Conservation (phyloP, 2,797 vertebrate species). For the Propithecus deckenii region DNA sequence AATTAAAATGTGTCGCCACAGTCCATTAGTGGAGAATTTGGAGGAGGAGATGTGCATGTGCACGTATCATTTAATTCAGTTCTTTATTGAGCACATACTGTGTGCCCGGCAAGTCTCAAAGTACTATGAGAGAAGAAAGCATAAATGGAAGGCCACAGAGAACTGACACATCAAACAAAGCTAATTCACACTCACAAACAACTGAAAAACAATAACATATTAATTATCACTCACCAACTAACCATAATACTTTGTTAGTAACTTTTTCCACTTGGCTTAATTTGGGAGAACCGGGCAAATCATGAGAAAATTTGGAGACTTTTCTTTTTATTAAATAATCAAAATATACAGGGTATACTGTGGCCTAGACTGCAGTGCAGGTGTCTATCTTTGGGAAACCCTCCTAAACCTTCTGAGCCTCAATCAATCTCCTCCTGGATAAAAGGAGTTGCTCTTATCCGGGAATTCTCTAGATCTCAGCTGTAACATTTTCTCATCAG, state of each 20-base stretch:
- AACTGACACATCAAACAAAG: not conserved
- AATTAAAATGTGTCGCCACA: slow-evolving; percentile 51
- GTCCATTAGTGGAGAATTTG: slow-evolving; percentile 1
- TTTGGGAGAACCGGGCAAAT: not conserved
- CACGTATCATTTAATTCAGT: not conserved
- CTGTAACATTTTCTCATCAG: not conserved
- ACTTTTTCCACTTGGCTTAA: not conserved
- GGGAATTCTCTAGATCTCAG: not conserved
- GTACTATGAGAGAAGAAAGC: not conserved
- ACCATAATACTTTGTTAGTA: not conserved
- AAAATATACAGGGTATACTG: not conserved
- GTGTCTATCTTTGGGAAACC: not conserved
- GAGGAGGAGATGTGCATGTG: not conserved
- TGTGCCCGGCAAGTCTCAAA: not conserved
- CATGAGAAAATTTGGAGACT: not conserved
- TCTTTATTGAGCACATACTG: not conserved
- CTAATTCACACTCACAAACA: not conserved
- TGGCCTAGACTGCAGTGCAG: not conserved
- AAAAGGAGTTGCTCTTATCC: not conserved
- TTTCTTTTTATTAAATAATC: not conserved
- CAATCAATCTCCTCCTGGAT: not conserved
- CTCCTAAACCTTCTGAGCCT: not conserved
- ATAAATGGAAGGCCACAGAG: not conserved
- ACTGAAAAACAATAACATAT: not conserved
- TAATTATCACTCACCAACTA: not conserved